phyloP scores from a whole-genome alignment of 1,140 invertebrate species.

The Drosophila jambulina region DNA sequence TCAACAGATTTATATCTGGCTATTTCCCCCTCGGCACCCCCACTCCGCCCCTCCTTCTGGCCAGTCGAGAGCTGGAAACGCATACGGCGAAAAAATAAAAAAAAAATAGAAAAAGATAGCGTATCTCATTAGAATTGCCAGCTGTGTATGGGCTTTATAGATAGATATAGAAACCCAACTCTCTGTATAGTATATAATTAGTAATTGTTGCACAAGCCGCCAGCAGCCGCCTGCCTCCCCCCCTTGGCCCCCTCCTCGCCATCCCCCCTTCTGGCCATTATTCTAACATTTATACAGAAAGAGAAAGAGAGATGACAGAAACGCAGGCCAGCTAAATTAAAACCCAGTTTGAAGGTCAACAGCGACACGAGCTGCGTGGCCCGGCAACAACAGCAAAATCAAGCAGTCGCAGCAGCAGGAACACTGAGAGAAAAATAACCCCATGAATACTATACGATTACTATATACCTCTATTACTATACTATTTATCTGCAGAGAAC shows the following conservation, averaged over 20 bases:
- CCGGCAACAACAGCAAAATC: constrained; percentile 55
- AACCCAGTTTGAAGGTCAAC: constrained; percentile 80
- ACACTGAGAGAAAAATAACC: background rate
- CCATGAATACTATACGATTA: background rate
- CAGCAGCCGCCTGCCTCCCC: constrained; percentile 32
- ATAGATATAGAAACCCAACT: constrained; percentile 55
- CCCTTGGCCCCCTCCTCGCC: background rate
- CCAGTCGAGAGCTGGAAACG: constrained; percentile 38
- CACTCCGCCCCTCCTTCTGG: constrained; percentile 16
- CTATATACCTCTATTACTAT: background rate
- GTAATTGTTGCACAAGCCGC: constrained; percentile 83
- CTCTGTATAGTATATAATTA: constrained; percentile 75
- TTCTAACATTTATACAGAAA: constrained; percentile 61
- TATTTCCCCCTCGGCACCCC: background rate
- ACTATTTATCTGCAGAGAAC: background rate
- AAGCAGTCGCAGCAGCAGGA: constrained; percentile 14
- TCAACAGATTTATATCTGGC: constrained; percentile 80
- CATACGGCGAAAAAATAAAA: constrained; percentile 44
- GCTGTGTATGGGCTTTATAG: constrained; percentile 58
- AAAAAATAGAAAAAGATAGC: constrained; percentile 60
- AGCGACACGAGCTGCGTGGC: constrained; percentile 78
- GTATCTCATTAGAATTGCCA: constrained; percentile 79
- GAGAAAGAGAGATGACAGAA: constrained; percentile 52
- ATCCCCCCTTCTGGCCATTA: constrained; percentile 35
- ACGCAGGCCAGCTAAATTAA: constrained; percentile 77